Evolutionary conservation across 2,797 vertebrate species (phyloP), one percentile per base, ranked within the genome.

Genomic region (Carapus acus): DNA sequence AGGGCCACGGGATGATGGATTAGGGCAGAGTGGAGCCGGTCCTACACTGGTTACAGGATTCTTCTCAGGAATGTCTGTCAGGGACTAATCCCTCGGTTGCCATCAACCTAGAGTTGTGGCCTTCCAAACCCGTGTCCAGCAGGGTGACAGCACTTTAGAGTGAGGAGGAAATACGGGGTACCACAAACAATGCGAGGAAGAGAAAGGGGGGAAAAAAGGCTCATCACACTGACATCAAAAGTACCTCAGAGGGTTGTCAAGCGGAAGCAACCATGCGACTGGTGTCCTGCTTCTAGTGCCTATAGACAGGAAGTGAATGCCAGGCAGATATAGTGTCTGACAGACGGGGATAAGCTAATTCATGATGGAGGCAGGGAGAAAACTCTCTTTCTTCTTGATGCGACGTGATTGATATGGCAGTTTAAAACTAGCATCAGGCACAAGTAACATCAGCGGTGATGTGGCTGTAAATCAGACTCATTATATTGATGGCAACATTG

Each of bases 221-320:
- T 73, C 76, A 72, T 79, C 69, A 36, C 45, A 43, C 69, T 85
- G 83, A 83, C 85, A 83, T 73, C 74, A 85, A 83, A 77, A 62
- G 77, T 65, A 85, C 85, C 85, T 85, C 78, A 58, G 85, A 84
- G 85, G 78, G 80, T 84, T 79, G 74, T 84, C 81, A 81, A 78
- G 76, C 79, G 79, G 82, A 83, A 82, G 77, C 65, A n/a, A 31
- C 67, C 63, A 75, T 77, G 71, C 71, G 65, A 77, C 71, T 43
- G 52, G 19, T 39, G 51, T 76, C 78, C 76, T 66, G 49, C 54
- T 43, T 66, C 58, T 60, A 77, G 73, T 51, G 71, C 77, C 71
- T 65, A 43, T 73, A 77, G 80, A 83, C 76, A 71, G 83, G 82
- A 85, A 80, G 81, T 58, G 49, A 77, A 73, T 50, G 57, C 50